phyloP scores from a whole-genome alignment of 2,113 vertebrate species.

The Malurus melanocephalus region DNA sequence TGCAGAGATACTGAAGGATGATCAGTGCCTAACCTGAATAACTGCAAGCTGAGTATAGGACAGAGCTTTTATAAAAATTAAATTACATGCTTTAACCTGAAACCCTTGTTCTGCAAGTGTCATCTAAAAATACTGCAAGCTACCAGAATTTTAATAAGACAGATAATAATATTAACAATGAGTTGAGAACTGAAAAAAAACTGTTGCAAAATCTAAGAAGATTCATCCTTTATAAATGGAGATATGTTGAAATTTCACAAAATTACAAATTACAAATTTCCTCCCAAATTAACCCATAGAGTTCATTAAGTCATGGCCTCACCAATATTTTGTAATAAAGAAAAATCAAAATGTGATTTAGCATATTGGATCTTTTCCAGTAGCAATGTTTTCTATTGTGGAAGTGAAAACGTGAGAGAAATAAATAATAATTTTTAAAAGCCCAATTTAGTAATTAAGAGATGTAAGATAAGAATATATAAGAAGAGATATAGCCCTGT shows the following conservation, averaged over 20 bases:
- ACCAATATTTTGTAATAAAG: neutral
- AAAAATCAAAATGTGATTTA: neutral
- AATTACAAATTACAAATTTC: neutral
- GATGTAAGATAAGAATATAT: neutral
- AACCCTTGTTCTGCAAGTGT: neutral
- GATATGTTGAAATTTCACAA: neutral
- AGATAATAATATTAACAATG: neutral
- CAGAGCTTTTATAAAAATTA: neutral
- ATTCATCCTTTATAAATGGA: neutral
- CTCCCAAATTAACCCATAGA: neutral
- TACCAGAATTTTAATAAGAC: neutral
- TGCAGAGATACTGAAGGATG: neutral
- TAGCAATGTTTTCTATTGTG: neutral
- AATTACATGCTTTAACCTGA: neutral
- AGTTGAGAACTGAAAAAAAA: neutral
- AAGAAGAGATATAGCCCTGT: neutral
- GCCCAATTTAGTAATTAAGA: neutral
- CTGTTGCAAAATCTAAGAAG: neutral
- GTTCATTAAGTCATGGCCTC: neutral
- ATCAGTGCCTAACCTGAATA: neutral
- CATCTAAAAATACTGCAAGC: neutral
- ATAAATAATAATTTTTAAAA: neutral
- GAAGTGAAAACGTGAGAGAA: neutral
- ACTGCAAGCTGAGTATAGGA: neutral
- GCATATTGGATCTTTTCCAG: neutral